phyloP scores from a whole-genome alignment of 1,140 invertebrate species.

The Camponotus vicinus region DNA sequence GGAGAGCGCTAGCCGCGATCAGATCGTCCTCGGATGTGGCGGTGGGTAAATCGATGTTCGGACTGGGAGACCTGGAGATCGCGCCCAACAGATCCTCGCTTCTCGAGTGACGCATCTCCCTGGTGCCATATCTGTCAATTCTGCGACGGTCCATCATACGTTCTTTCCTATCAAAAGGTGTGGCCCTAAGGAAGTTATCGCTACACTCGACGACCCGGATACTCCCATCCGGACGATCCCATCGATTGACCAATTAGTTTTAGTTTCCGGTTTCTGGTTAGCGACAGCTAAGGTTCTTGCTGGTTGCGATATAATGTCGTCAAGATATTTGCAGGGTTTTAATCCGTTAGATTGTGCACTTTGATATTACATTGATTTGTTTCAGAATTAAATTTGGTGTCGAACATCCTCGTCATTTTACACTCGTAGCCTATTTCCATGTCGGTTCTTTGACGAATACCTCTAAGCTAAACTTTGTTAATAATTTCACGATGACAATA shows the following conservation, averaged over 20 bases:
- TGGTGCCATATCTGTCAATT: constrained; percentile 77
- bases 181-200: constrained; percentile 36
- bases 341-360: constrained; percentile 8
- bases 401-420: neutral
- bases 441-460: neutral
- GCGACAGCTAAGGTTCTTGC: neutral
- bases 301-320: neutral
- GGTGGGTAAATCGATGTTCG: constrained; percentile 67
- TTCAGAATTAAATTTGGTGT: neutral
- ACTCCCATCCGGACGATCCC: constrained; percentile 65
- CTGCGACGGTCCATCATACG: constrained; percentile 36
- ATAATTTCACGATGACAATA: neutral
- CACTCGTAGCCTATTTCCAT: neutral
- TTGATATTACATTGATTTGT: neutral
- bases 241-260: neutral
- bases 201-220: constrained; percentile 30
- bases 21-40: constrained; percentile 84
- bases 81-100: constrained; percentile 82
- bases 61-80: constrained; percentile 77
- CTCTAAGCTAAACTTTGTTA: neutral
- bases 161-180: constrained; percentile 4
- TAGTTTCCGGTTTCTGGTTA: neutral
- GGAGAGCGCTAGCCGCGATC: constrained; percentile 82
- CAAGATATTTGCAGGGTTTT: neutral
- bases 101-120: constrained; percentile 82